Base-by-base conservation (phyloP, 2,888 invertebrate species). In the Nomada hirtipes region DNA sequence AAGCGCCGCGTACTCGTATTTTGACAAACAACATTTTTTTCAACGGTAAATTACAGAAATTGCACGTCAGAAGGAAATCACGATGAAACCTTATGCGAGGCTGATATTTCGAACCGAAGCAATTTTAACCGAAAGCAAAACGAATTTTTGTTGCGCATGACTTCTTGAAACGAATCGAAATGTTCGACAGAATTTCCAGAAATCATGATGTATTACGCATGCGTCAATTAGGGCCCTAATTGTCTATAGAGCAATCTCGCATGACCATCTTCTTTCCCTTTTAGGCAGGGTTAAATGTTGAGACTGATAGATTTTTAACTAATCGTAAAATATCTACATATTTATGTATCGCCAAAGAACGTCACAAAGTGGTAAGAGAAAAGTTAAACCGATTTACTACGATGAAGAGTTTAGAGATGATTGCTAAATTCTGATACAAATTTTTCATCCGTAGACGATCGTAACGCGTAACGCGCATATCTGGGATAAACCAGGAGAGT, bases 291-390 rank as follows among this genome's bases (percentile, higher is more conserved):
- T 92, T 86, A 89, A 90, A 91, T 76, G 90, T 82, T 91, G 91
- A 92, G 92, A 92, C 91, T 92, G 93, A 92, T 91, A 91, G 88
- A 79, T 91, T 90, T 90, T 90, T 90, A 74, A 90, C 86, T 90
- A 90, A 90, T 91, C 89, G 87, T 90, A 87, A 91, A 89, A 83
- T 90, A 88, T 88, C 47, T 47, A 47, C 47, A 88, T 89, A 90
- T 90, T 88, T 88, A 85, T 90, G 90, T 76, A 76, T 85, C 84
- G 83, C 79, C 69, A 75, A 76, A 67, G 50, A 60, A 63, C 44
- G 63, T 70, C 79, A 61, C 74, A 44, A 47, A 76, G 64, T 23
- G 10, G 10, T 18, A 36, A 36, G 36, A 36, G 29, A 42, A 77
- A 29, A 44, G 42, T 9, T 23, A n/a, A 69, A 73, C 42, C 59